These are phyloP conservation scores for Hemistola chrysoprasaria DNA, from an alignment of 2,888 invertebrate species.

Conservation along the genomic window DNA sequence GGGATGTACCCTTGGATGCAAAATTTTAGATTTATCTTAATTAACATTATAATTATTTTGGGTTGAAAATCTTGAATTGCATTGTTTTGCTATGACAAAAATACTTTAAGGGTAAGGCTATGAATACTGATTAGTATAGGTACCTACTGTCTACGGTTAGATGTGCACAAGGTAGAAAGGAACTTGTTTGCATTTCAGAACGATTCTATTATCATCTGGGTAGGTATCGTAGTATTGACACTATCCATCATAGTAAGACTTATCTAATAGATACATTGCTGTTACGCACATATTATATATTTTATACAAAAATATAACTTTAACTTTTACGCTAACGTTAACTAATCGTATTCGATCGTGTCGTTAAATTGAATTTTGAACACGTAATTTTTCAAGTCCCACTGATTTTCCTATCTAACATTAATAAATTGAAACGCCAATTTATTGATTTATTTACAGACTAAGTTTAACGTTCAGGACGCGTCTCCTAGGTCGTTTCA, in stretches of 20 bases:
- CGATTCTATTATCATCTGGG: too few relatives aligned
- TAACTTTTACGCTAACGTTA: conserved; percentile 46
- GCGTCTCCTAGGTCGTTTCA: conserved; percentile 45
- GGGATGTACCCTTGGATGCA: background rate
- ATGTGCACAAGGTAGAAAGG: too few relatives aligned
- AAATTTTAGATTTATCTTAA: too few relatives aligned
- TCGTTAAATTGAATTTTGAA: conserved; percentile 57
- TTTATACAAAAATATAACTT: conserved; percentile 78
- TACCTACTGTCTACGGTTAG: too few relatives aligned
- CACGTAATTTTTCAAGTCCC: conserved; percentile 55
- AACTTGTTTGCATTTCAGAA: too few relatives aligned
- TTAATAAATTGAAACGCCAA: conserved; percentile 35
- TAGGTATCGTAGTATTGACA: too few relatives aligned
- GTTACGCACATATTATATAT: conserved; percentile 64
- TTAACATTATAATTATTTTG: too few relatives aligned
- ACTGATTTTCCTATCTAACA: conserved; percentile 47
- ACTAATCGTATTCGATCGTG: conserved; percentile 46
- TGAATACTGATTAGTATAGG: too few relatives aligned
- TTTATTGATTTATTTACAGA: conserved; percentile 41
- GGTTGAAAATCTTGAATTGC: too few relatives aligned
- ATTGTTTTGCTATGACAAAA: too few relatives aligned
- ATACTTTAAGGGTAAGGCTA: too few relatives aligned
- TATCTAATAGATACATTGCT: conserved; percentile 41
- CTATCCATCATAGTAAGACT: conserved; percentile 3
- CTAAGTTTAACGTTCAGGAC: conserved; percentile 59